phyloP scores from a whole-genome alignment of 2,797 vertebrate genomes.

The Mus spretus region DNA sequence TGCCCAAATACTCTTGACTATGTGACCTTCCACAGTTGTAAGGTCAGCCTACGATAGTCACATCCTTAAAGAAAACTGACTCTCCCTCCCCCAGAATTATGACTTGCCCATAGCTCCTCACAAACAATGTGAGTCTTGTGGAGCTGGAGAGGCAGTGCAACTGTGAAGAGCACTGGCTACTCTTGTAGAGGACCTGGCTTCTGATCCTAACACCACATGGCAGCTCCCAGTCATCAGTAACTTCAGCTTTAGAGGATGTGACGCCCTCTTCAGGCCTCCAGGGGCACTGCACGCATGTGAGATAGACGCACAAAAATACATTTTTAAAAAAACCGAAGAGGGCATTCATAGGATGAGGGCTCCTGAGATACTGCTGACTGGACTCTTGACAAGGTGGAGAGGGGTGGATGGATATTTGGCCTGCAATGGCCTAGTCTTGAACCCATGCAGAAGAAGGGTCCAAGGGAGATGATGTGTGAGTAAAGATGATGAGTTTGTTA shows the following conservation, averaged over 20 bases:
- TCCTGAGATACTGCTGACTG: neutral
- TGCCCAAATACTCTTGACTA: neutral
- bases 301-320: neutral
- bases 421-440: too few relatives aligned
- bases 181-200: neutral
- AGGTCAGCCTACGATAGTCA: neutral
- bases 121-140: neutral
- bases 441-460: accelerated
- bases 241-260: neutral
- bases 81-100: neutral
- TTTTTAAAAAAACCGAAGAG: neutral
- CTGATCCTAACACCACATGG: neutral
- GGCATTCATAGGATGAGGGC: neutral
- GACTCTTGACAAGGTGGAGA: neutral
- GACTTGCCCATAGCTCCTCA: neutral
- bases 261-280: neutral
- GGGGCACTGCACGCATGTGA: neutral
- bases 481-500: neutral
- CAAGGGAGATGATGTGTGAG: accelerated
- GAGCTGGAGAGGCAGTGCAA: neutral
- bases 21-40: neutral
- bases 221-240: neutral
- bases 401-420: neutral
- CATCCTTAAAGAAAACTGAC: neutral
- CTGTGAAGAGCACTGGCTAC: neutral